Evolutionary conservation across 2,888 invertebrate genomes (phyloP).

Genomic region (Rugalucina vietnamica): DNA sequence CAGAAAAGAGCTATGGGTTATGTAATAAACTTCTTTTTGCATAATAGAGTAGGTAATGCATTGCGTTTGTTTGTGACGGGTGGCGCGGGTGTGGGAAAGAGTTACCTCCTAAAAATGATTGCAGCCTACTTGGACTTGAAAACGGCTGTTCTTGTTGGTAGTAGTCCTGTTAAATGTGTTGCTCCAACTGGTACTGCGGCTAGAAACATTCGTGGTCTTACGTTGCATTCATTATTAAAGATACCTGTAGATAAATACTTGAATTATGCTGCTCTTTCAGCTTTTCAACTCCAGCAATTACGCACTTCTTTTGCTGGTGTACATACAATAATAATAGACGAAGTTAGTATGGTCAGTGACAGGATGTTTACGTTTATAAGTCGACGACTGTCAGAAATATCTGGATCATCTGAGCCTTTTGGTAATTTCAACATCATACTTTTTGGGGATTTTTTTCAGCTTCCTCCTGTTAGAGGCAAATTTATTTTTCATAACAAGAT

Average conservation of each 20-base stretch:
- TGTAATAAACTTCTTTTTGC: conserved; percentile 6
- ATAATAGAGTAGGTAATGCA: background rate
- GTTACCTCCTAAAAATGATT: conserved; percentile 26
- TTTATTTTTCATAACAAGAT: conserved; percentile 33
- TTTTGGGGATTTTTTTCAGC: conserved; percentile 52
- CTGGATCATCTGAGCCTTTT: conserved; percentile 29
- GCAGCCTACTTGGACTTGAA: conserved; percentile 24
- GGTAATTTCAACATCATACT: conserved; percentile 47
- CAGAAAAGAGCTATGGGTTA: no score
- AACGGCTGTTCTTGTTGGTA: conserved; percentile 13
- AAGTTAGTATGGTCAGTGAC: conserved; percentile 58
- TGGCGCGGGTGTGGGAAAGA: conserved; percentile 49
- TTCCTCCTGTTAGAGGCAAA: conserved; percentile 27
- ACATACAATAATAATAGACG: conserved; percentile 55
- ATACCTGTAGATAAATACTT: conserved; percentile 46
- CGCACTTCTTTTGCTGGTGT: conserved; percentile 32
- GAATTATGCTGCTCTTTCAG: conserved; percentile 29
- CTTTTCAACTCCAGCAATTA: conserved; percentile 21
- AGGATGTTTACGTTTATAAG: conserved; percentile 46
- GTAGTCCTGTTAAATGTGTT: conserved; percentile 31
- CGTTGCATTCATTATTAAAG: conserved; percentile 45
- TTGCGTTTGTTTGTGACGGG: conserved; percentile 37
- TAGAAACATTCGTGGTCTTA: conserved; percentile 37
- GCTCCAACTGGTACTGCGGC: conserved; percentile 58
- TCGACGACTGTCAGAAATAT: conserved; percentile 36